Evolutionary conservation across 2,888 invertebrate genomes (phyloP), one percentile per base, ranked within the genome.

Genomic region (Cynaeus angustus): DNA sequence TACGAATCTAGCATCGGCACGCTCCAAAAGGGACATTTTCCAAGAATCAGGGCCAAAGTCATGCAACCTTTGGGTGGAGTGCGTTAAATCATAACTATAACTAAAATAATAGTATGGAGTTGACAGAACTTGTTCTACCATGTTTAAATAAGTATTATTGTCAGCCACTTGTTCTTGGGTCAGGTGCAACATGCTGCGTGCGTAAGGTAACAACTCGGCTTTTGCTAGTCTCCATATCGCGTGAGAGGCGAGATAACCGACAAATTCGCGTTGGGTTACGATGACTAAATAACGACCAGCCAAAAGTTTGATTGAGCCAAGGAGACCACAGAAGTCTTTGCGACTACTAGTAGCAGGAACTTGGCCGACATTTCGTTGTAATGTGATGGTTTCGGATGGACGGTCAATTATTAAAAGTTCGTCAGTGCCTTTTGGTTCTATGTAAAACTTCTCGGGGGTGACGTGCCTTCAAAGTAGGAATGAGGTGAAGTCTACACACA

Each of bases 101-200:
- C 97, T 98, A 86, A 96, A 99, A 86, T 98, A 99, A 78, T 95
- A 94, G 78, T 92, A 91, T 0, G 96, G 95, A 0, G 94, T 94
- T 38, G 91, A 90, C 61, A 99, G 86, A 0, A 95, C 92, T 68
- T 89, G 88, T 68, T 94, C 92, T 8, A 99, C 82, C 95, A 99
- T 95, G 4, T 90, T 89, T 79, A 97, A 86, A 82, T 98, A 99
- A 3, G 88, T 88, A 71, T 89, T 90, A 85, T 99, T 97, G 83
- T 95, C 93, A 74, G 92, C 89, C 80, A 90, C 89, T 88, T 96
- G 95, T 83, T 92, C 91, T 74, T 91, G 92, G 43, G 91, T 95
- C 59, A 98, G 88, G 85, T 97, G 97, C 59, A 94, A 88, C 37
- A 91, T 90, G 13, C 96, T 94, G 77, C 94, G 90, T 65, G 93